phyloP scores from a whole-genome alignment of 2,113 vertebrate species.

The Elephantulus edwardii region DNA sequence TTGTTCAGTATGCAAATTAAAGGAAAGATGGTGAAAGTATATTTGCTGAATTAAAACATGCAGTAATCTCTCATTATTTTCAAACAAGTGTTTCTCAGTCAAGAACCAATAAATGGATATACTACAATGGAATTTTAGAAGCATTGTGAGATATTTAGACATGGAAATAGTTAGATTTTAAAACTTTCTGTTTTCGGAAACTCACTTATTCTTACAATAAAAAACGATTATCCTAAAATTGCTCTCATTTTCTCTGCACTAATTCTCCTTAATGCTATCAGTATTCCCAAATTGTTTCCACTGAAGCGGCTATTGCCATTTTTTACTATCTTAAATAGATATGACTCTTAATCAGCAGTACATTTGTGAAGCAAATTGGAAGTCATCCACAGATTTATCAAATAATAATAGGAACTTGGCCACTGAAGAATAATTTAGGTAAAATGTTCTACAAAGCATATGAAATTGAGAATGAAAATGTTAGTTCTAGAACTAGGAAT shows the following conservation, averaged over 20 bases:
- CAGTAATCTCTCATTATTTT: background rate
- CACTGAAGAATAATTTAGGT: slow-evolving; percentile 59
- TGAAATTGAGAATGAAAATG: slow-evolving; percentile 56
- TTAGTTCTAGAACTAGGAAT: slow-evolving; percentile 37
- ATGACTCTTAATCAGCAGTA: slow-evolving; percentile 42
- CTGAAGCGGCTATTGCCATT: background rate
- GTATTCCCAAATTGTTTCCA: slow-evolving; percentile 42
- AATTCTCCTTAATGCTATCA: slow-evolving; percentile 60
- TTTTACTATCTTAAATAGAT: slow-evolving; percentile 59
- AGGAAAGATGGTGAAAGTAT: too few species aligned
- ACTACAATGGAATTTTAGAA: background rate
- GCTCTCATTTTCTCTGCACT: slow-evolving; percentile 25
- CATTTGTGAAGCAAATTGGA: slow-evolving; percentile 60
- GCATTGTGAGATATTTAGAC: background rate
- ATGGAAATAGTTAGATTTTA: slow-evolving; percentile 6
- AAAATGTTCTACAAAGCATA: slow-evolving; percentile 18
- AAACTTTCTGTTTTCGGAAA: slow-evolving; percentile 39
- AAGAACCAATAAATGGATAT: background rate
- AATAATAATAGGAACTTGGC: slow-evolving; percentile 56
- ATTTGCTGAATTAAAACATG: too few species aligned
- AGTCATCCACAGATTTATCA: slow-evolving; percentile 66
- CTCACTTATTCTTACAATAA: background rate
- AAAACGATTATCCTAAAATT: slow-evolving; percentile 48
- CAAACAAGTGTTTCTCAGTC: background rate
- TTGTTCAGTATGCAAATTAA: too few species aligned